These are phyloP conservation scores for Mustelus asterias DNA, from an alignment of 2,113 vertebrate genomes.

Conservation along the genomic window DNA sequence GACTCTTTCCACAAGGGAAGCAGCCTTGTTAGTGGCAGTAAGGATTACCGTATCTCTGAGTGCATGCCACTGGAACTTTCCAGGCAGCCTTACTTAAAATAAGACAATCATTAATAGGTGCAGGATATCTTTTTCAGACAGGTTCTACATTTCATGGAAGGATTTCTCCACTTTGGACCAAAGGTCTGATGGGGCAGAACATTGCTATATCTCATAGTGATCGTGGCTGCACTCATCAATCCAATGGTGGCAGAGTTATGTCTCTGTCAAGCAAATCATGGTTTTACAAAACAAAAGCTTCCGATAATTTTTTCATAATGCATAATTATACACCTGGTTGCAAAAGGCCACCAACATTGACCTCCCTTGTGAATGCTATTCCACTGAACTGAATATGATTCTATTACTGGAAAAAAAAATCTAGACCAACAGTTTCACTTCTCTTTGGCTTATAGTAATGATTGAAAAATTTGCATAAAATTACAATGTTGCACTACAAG, in stretches of 20 bases:
- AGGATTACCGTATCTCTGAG: too few species aligned
- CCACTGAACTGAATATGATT: neutral
- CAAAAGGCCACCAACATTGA: neutral
- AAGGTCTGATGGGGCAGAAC: neutral
- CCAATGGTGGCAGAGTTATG: neutral
- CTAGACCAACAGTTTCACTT: neutral
- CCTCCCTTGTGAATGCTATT: neutral
- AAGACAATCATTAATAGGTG: too few species aligned
- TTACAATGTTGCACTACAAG: neutral
- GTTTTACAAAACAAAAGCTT: neutral
- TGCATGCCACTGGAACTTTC: too few species aligned
- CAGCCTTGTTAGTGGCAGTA: too few species aligned
- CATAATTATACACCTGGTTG: neutral
- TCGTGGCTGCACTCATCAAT: neutral
- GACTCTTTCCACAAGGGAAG: too few species aligned
- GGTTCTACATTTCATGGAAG: neutral
- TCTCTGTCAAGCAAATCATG: neutral
- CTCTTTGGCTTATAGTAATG: neutral
- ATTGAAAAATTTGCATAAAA: constrained; percentile 23
- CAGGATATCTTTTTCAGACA: neutral
- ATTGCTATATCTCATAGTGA: neutral
- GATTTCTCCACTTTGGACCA: neutral
- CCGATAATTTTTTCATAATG: neutral
- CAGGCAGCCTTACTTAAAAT: too few species aligned
- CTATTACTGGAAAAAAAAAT: neutral